These are phyloP conservation scores for Globodera ellingtonae DNA, from an alignment of 1,140 invertebrate genomes.

Conservation along the genomic window DNA sequence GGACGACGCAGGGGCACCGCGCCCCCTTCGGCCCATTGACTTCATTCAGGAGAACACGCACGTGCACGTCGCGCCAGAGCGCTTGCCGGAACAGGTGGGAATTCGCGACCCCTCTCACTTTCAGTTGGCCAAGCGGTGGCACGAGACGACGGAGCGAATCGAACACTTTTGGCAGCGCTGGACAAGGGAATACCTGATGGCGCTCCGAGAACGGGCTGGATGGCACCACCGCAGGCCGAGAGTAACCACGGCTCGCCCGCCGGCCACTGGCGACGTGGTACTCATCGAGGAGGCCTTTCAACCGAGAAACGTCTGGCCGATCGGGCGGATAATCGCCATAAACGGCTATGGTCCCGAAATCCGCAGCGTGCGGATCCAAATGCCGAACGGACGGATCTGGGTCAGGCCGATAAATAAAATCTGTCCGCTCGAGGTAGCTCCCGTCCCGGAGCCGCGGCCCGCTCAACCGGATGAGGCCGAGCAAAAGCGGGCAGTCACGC, in stretches of 20 bases:
- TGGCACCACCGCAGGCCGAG: background rate
- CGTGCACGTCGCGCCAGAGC: no score
- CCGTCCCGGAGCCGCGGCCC: background rate
- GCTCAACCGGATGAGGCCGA: no score
- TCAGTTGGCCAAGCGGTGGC: background rate
- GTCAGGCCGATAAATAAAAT: background rate
- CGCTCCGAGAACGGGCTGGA: background rate
- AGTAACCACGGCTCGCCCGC: background rate
- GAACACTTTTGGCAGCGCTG: conserved; percentile 15
- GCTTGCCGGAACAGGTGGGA: no score
- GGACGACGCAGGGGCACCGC: background rate
- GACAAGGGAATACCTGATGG: conserved; percentile 16
- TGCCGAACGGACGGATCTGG: conserved; percentile 4
- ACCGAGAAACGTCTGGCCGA: background rate
- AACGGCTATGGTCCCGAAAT: background rate
- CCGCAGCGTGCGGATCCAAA: background rate
- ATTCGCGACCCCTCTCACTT: background rate
- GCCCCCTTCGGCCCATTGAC: background rate
- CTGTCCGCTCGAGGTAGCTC: background rate
- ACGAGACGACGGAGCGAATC: background rate
- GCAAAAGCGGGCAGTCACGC: no score
- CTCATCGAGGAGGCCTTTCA: background rate
- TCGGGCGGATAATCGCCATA: background rate
- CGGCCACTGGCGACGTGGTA: background rate
- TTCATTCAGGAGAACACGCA: background rate